Evolutionary conservation across 2,797 vertebrate species (phyloP), one percentile per base, ranked within the genome.

Genomic region (Ctenopoma kingsleyae): DNA sequence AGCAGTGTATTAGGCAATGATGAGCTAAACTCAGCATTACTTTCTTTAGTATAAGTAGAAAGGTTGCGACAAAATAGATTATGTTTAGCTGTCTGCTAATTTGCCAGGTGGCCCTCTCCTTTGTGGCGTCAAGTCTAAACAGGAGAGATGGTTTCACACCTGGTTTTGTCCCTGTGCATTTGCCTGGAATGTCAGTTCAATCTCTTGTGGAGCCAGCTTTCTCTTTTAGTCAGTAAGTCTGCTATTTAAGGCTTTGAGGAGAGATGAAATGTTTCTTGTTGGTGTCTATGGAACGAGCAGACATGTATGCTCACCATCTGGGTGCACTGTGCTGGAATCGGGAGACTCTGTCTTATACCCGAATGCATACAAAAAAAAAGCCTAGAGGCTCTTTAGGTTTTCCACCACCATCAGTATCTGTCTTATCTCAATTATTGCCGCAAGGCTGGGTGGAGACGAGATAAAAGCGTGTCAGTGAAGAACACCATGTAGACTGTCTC

Each of bases 61-160:
- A 65, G 69, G 47, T 66, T 44, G 52, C 55, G 74, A 54, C 47
- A 78, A 82, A 81, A 32, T 76, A 86, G 66, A 66, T 63, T 60
- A 56, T 69, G 63, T 76, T 88, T 60, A 86, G 75, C 76, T 52
- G 30, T 47, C 59, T 88, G 76, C 76, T 76, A 74, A 67, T 64
- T 58, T 71, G 80, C 91, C 91, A 94, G 90, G 87, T 92, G 89
- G 88, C 72, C 72, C 71, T 79, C 64, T 82, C 80, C 78, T 80
- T 81, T 65, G 78, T 59, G 69, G 79, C 50, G 63, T 93, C 90
- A 93, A 87, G 91, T 89, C 91, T 70, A 81, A 91, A 94, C 91
- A 89, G 63, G 87, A 91, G 82, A 82, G 55, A 20, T 64, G 60
- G 27, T 82, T 74, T 91, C 81, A 93, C 92, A 95, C 91, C 91